Percentiles rank a stretch among this genome's conserved stretches.
phyloP scores from a whole-genome alignment of 2,888 invertebrate species.

The Vesta saturnalis region DNA sequence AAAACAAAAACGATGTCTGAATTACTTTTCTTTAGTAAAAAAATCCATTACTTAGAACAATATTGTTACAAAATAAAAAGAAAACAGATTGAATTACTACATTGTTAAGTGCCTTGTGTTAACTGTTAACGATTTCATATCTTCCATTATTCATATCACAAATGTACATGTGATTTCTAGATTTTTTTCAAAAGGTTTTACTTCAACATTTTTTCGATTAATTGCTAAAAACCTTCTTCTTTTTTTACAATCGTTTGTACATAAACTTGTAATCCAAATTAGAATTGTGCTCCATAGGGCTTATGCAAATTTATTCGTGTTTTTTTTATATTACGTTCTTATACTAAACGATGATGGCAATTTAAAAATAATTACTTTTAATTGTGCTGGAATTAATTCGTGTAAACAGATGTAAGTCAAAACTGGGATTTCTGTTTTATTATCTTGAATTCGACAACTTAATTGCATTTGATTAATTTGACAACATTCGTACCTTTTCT shows the following conservation, averaged over 20 bases:
- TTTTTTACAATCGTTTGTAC: conserved; percentile 39
- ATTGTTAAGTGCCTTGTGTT: conserved; percentile 18
- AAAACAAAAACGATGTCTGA: conserved; percentile 32
- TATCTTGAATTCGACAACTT: conserved; percentile 11
- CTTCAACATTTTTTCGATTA: conserved; percentile 34
- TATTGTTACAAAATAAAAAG: conserved; percentile 35
- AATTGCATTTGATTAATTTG: conserved; percentile 4
- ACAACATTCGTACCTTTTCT: not conserved
- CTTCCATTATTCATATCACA: conserved; percentile 21
- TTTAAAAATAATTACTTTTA: conserved; percentile 40
- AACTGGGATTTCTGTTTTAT: conserved; percentile 16
- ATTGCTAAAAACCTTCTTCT: conserved; percentile 41
- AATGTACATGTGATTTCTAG: conserved; percentile 2
- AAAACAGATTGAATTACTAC: conserved; percentile 34
- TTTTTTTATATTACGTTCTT: conserved; percentile 31
- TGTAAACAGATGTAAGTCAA: conserved; percentile 36
- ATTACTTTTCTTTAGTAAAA: conserved; percentile 31
- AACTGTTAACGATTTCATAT: conserved; percentile 17
- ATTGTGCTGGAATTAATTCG: conserved; percentile 30
- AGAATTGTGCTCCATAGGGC: conserved; percentile 43
- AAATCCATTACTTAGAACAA: conserved; percentile 36
- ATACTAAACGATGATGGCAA: conserved; percentile 31
- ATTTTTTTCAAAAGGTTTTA: not conserved
- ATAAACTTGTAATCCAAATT: conserved; percentile 49
- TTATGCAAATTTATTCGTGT: conserved; percentile 43